Conservation (phyloP, 2,113 vertebrate genomes). For the Carassius carassius region DNA sequence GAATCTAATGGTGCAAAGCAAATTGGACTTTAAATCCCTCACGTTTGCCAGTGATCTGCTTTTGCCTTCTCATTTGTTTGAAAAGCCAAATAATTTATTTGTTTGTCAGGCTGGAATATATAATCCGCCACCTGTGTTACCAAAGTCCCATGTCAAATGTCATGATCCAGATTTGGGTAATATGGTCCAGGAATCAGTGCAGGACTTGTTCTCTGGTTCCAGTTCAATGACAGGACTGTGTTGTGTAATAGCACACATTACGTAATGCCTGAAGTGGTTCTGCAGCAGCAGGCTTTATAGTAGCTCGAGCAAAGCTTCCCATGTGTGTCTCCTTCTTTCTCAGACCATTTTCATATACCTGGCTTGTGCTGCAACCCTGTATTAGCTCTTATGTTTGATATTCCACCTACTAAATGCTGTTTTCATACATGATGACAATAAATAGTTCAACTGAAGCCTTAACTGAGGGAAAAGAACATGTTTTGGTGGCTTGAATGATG, state of each 20-base stretch:
- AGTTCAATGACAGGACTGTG: neutral
- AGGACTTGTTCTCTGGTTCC: neutral
- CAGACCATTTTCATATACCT: neutral
- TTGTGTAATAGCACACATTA: constrained; percentile 40
- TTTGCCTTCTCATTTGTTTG: constrained; percentile 29
- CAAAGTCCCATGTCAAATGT: neutral
- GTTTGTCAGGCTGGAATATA: neutral
- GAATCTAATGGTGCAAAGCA: constrained; percentile 17
- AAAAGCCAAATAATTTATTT: neutral
- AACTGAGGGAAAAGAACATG: neutral
- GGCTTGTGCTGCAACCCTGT: neutral
- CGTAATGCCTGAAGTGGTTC: constrained; percentile 9
- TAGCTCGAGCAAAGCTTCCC: neutral
- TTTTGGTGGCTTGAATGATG: neutral
- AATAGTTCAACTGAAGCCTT: neutral
- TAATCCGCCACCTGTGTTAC: neutral
- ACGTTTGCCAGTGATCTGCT: neutral
- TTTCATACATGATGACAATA: neutral
- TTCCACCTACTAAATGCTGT: neutral
- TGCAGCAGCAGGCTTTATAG: constrained; percentile 6
- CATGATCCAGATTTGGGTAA: neutral
- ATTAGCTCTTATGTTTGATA: neutral
- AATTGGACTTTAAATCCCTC: neutral
- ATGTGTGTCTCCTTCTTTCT: neutral
- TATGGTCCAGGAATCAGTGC: neutral